These are phyloP conservation scores for Anguilla megastoma DNA, from an alignment of 2,797 vertebrate genomes.

Conservation along the genomic window DNA sequence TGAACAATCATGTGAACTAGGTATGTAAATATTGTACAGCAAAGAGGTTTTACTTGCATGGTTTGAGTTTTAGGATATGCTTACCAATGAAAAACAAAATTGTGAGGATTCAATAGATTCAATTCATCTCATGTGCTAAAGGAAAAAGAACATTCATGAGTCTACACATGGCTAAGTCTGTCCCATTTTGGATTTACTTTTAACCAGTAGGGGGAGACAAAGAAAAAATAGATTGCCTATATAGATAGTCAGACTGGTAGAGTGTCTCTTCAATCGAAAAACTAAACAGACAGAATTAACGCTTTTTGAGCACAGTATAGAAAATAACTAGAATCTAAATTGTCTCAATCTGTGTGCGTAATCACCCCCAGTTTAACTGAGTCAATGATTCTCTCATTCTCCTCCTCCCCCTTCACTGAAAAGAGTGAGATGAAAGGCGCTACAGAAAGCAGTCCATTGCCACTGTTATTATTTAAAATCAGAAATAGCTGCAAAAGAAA, in stretches of 20 bases:
- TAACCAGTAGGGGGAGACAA: slow-evolving; percentile 7
- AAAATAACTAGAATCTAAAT: neutral
- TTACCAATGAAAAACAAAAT: neutral
- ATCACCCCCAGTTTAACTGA: neutral
- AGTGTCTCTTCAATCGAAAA: too few species aligned
- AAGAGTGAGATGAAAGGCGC: neutral
- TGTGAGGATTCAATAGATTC: neutral
- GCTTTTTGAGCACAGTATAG: neutral
- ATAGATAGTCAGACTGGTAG: too few species aligned
- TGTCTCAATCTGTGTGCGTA: neutral
- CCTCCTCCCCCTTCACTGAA: neutral
- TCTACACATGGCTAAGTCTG: neutral
- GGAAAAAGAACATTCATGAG: neutral
- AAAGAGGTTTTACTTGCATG: slow-evolving; percentile 16
- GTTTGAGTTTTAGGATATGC: neutral
- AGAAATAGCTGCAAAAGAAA: neutral
- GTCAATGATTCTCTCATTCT: neutral
- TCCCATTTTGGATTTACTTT: neutral
- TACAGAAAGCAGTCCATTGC: neutral
- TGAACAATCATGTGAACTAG: slow-evolving; percentile 21
- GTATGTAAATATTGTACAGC: slow-evolving; percentile 21
- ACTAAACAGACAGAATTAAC: neutral
- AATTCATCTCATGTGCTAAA: slow-evolving; percentile 53
- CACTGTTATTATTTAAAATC: neutral
- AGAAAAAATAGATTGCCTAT: neutral